These are phyloP conservation scores for Hyposoter didymator DNA, from an alignment of 2,888 invertebrate genomes.

Conservation along the genomic window DNA sequence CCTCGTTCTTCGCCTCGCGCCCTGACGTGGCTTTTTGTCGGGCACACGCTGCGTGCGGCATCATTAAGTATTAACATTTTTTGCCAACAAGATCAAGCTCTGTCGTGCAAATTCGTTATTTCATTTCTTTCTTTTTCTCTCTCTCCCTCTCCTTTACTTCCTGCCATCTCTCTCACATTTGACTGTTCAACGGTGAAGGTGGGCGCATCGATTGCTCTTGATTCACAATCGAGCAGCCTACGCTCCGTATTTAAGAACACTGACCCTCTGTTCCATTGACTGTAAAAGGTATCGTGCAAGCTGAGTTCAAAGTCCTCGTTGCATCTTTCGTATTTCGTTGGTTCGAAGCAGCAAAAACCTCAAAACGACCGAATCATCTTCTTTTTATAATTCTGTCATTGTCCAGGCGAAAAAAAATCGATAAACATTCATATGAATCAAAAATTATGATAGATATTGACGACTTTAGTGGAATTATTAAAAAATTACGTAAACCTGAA, in stretches of 20 bases:
- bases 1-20: conserved; percentile 52
- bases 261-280: not conserved
- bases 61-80: conserved; percentile 58
- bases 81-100: conserved; percentile 52
- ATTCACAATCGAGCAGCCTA: conserved; percentile 55
- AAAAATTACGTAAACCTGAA: not conserved
- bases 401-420: not conserved
- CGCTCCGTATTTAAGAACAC: conserved; percentile 33
- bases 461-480: not conserved
- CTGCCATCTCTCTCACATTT: conserved; percentile 34
- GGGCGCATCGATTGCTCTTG: conserved; percentile 63
- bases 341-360: not conserved
- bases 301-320: conserved; percentile 5
- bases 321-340: conserved; percentile 29
- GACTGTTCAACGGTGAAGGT: conserved; percentile 29
- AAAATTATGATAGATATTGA: not conserved
- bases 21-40: conserved; percentile 53
- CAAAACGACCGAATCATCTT: not conserved
- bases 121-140: conserved; percentile 24
- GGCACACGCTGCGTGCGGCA: conserved; percentile 51
- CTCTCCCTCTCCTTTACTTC: no score
- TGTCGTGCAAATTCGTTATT: conserved; percentile 55
- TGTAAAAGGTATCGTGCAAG: conserved; percentile 45
- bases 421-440: not conserved
- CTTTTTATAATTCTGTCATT: not conserved